Percentiles rank a stretch among this genome's conserved stretches.
These are phyloP conservation scores for Callimico goeldii DNA, from an alignment of 2,797 vertebrate species.

Conservation along the genomic window DNA sequence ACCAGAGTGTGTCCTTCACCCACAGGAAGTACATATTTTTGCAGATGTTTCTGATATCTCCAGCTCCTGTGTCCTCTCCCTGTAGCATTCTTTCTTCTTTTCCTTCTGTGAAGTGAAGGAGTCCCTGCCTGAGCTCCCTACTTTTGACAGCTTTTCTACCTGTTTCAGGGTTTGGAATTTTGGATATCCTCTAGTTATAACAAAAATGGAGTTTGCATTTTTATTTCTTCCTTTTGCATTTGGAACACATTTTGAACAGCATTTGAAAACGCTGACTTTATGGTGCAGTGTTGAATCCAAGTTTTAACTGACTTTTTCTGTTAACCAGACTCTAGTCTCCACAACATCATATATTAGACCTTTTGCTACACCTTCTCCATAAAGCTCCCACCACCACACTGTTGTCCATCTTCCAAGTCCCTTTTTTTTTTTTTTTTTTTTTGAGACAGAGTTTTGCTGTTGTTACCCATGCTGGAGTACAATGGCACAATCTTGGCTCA, in stretches of 20 bases:
- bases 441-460: no score
- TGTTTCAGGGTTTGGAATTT: neutral
- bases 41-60: neutral
- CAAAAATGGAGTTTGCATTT: constrained; percentile 23
- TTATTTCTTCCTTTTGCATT: constrained; percentile 1
- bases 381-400: neutral
- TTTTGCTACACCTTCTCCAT: neutral
- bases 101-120: neutral
- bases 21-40: neutral
- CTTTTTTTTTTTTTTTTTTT: neutral
- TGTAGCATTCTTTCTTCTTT: neutral
- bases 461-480: no score
- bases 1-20: neutral
- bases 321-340: neutral
- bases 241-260: neutral
- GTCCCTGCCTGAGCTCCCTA: neutral
- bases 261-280: neutral
- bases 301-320: neutral
- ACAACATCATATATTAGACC: neutral
- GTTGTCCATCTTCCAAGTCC: neutral
- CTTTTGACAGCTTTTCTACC: neutral
- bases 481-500: no score
- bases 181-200: neutral
- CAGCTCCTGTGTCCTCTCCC: neutral
- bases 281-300: neutral